Percentiles rank a stretch among this genome's conserved stretches.
phyloP scores from a whole-genome alignment of 2,797 vertebrate species.

The Rhinella marina region DNA sequence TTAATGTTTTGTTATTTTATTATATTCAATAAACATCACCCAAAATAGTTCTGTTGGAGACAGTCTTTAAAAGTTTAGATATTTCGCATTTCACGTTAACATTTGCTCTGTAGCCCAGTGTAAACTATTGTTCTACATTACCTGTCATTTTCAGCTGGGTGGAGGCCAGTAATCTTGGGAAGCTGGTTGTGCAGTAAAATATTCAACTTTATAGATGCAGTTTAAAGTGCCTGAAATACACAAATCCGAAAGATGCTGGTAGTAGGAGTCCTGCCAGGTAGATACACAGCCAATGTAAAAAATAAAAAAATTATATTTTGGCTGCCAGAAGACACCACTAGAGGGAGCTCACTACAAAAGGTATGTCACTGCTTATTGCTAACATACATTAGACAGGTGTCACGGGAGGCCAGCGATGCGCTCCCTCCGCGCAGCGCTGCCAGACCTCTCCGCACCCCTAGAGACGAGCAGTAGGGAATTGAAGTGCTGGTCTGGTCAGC shows the following conservation, averaged over 20 bases:
- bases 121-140: conserved; percentile 7
- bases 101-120: background rate
- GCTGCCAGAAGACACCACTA: too few relatives aligned
- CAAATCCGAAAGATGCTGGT: background rate
- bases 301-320: too few relatives aligned
- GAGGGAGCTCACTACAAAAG: too few relatives aligned
- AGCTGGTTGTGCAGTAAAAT: background rate
- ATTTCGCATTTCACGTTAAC: background rate
- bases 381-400: too few relatives aligned
- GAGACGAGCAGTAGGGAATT: too few relatives aligned
- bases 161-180: background rate
- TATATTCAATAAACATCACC: background rate
- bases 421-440: too few relatives aligned
- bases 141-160: background rate
- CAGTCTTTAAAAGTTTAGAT: background rate
- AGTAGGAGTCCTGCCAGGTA: too few relatives aligned
- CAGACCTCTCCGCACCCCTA: too few relatives aligned
- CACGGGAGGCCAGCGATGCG: too few relatives aligned
- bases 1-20: background rate
- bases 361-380: too few relatives aligned
- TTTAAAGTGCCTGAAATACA: background rate
- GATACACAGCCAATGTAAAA: too few relatives aligned
- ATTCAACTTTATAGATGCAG: background rate
- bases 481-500: too few relatives aligned
- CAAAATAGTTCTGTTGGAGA: conserved; percentile 12